A percentile compares a stretch with the other conserved stretches of the same genome.
Conservation (phyloP, 2,113 vertebrate species). For the Nannospalax galili region DNA sequence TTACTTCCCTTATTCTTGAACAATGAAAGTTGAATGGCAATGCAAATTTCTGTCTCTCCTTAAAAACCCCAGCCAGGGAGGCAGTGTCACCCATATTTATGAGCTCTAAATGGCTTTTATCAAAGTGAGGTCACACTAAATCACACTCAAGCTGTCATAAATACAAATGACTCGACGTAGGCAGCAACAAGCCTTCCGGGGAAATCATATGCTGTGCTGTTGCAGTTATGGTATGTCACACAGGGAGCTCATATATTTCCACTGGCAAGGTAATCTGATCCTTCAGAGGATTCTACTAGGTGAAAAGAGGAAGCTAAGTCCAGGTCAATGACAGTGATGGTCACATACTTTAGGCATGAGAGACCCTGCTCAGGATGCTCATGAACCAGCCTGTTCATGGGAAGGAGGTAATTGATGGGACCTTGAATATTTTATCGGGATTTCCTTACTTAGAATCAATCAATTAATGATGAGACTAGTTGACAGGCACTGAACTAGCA, state of each 20-base stretch:
- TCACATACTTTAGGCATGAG: neutral
- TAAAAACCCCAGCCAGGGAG: conserved; percentile 78
- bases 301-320: conserved; percentile 60
- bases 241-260: conserved; percentile 85
- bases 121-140: conserved; percentile 88
- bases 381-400: conserved; percentile 56
- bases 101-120: conserved; percentile 89
- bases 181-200: conserved; percentile 87
- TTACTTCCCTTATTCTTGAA: conserved; percentile 67
- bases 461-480: conserved; percentile 63
- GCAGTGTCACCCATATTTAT: conserved; percentile 87
- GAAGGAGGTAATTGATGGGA: conserved; percentile 61
- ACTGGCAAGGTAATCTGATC: conserved; percentile 85
- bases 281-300: conserved; percentile 83
- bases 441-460: conserved; percentile 74
- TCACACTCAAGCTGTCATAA: conserved; percentile 86
- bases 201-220: conserved; percentile 87
- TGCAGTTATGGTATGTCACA: conserved; percentile 87
- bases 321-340: conserved; percentile 64
- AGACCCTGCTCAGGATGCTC: conserved; percentile 18
- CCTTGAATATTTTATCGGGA: conserved; percentile 65
- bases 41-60: conserved; percentile 81
- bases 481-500: conserved; percentile 63
- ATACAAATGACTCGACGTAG: conserved; percentile 87
- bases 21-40: conserved; percentile 82